Percentiles rank a stretch among this genome's conserved stretches.
Conservation (phyloP, 2,888 invertebrate genomes). For the Heteromurus nitidus region DNA sequence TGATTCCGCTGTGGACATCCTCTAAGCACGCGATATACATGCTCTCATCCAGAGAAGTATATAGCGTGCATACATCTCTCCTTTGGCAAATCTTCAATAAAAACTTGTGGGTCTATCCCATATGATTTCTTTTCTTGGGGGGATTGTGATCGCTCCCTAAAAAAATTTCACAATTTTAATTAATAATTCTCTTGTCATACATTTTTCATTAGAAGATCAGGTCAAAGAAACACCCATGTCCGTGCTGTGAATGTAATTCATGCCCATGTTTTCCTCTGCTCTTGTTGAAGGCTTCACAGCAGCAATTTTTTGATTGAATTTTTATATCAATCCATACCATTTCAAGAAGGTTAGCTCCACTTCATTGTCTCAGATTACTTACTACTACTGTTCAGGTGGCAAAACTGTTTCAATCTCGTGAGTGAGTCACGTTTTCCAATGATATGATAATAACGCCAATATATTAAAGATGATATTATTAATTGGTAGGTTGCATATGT, state of each 20-base stretch:
- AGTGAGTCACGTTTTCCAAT: conserved; percentile 16
- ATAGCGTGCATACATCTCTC: neutral
- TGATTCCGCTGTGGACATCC: neutral
- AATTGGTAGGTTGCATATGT: conserved; percentile 10
- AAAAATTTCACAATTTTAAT: conserved; percentile 42
- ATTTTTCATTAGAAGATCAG: conserved; percentile 13
- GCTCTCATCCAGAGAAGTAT: neutral
- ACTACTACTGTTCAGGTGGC: neutral
- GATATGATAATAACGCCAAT: too few species aligned
- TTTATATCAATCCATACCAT: conserved; percentile 24
- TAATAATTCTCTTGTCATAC: conserved; percentile 15
- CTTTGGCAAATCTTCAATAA: too few species aligned
- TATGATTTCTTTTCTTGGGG: too few species aligned
- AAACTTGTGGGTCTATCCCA: too few species aligned
- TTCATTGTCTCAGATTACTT: neutral
- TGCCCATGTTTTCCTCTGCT: neutral
- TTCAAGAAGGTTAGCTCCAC: neutral
- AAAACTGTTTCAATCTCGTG: neutral
- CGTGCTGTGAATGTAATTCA: conserved; percentile 6
- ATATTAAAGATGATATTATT: conserved; percentile 27
- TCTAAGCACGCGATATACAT: neutral
- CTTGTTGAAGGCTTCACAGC: neutral
- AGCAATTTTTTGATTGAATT: conserved; percentile 34
- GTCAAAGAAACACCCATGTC: conserved; percentile 17
- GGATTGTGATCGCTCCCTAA: conserved; percentile 19